A percentile compares a stretch with the other conserved stretches of the same genome.
Evolutionary conservation across 2,113 vertebrate genomes (phyloP).

Genomic region (Onychorhynchus coronatus): DNA sequence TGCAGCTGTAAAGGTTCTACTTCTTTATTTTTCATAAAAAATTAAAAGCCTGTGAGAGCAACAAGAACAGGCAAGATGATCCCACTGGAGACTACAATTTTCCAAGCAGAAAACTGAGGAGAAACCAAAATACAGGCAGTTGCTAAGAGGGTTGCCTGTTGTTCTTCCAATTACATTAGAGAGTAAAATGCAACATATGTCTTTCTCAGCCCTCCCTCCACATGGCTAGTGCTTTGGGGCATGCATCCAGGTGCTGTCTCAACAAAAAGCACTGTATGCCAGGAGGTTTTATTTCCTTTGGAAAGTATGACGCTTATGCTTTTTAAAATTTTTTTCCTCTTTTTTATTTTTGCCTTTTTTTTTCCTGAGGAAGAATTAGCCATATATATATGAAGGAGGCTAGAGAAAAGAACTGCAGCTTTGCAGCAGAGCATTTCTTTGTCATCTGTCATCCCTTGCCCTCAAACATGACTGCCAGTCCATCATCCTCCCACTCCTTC

Average conservation of each 20-base stretch:
- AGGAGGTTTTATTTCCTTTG: constrained; percentile 59
- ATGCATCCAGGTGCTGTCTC: constrained; percentile 53
- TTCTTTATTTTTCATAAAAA: constrained; percentile 53
- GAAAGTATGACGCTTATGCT: not conserved
- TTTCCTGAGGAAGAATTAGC: not conserved
- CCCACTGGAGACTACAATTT: constrained; percentile 26
- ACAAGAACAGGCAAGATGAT: not conserved
- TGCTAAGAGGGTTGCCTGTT: constrained; percentile 34
- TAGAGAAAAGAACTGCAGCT: not conserved
- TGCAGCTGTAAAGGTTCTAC: constrained; percentile 49
- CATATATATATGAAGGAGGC: not conserved
- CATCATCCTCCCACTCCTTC: not conserved
- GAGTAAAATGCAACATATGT: constrained; percentile 43
- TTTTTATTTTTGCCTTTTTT: not conserved
- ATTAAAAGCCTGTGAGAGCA: constrained; percentile 4
- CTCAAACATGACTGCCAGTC: not conserved
- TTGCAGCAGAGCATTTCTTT: not conserved
- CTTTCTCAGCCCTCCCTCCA: constrained; percentile 21
- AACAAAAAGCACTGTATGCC: constrained; percentile 44
- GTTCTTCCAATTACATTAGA: constrained; percentile 44
- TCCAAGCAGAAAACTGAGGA: constrained; percentile 4
- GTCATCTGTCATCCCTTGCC: not conserved
- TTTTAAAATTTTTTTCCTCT: not conserved
- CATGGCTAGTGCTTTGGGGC: constrained; percentile 29
- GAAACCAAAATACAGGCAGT: constrained; percentile 29